Conservation (phyloP, 1,140 invertebrate genomes). For the Drosophila orena region DNA sequence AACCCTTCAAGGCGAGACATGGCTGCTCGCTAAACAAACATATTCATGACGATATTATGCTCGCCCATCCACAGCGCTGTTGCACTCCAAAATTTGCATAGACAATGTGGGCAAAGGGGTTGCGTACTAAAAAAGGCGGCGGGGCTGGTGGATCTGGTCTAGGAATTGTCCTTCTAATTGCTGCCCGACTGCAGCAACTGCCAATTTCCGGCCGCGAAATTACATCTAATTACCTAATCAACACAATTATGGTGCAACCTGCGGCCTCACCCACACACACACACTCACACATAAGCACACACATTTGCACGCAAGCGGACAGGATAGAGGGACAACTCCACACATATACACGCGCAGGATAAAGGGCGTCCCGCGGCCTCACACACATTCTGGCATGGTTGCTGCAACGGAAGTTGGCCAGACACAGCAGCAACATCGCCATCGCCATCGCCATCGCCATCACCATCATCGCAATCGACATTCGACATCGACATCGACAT, state of each 20-base stretch:
- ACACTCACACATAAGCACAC: neutral
- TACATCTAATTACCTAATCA: slow-evolving; percentile 82
- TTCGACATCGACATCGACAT: slow-evolving; percentile 1
- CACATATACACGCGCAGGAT: slow-evolving; percentile 2
- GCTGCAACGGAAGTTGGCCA: slow-evolving; percentile 59
- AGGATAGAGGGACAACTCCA: slow-evolving; percentile 6
- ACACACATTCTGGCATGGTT: slow-evolving; percentile 1
- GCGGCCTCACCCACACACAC: slow-evolving; percentile 10
- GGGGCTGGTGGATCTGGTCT: neutral
- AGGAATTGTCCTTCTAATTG: slow-evolving; percentile 46
- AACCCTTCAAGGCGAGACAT: slow-evolving; percentile 39
- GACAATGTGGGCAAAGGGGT: neutral
- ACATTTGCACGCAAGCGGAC: neutral
- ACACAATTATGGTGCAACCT: slow-evolving; percentile 70
- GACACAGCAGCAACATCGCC: slow-evolving; percentile 36
- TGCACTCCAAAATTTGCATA: slow-evolving; percentile 66
- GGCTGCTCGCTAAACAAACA: slow-evolving; percentile 68
- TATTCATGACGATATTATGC: slow-evolving; percentile 80
- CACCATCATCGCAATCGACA: slow-evolving; percentile 16
- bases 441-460: slow-evolving; percentile 10
- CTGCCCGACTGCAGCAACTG: slow-evolving; percentile 51
- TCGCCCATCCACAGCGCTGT: slow-evolving; percentile 15
- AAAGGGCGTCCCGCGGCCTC: neutral
- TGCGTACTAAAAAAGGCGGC: neutral
- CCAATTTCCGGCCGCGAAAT: slow-evolving; percentile 77